A percentile compares a stretch with the other conserved stretches of the same genome.
phyloP scores from a whole-genome alignment of 2,113 vertebrate species.

The Protomyctophum bolini region DNA sequence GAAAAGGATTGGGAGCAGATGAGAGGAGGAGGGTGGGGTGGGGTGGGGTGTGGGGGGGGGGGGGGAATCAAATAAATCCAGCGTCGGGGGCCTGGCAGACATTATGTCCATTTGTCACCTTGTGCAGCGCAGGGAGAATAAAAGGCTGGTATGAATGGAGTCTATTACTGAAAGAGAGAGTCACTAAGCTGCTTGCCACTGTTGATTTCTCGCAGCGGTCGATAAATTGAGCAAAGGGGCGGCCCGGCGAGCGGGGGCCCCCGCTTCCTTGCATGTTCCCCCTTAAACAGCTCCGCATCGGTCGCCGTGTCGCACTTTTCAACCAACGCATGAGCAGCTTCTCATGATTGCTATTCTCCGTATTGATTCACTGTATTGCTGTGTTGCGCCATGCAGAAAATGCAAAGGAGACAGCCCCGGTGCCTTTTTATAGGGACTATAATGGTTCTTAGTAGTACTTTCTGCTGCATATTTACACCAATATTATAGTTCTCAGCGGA shows the following conservation, averaged over 20 bases:
- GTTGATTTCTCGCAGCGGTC: slow-evolving; percentile 85
- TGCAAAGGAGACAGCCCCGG: slow-evolving; percentile 62
- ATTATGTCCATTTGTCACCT: slow-evolving; percentile 86
- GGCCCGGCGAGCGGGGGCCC: slow-evolving; percentile 75
- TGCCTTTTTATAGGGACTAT: slow-evolving; percentile 61
- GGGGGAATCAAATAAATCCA: slow-evolving; percentile 74
- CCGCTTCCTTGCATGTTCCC: slow-evolving; percentile 28
- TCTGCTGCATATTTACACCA: slow-evolving; percentile 22
- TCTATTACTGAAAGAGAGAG: slow-evolving; percentile 81
- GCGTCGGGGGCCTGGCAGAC: slow-evolving; percentile 70
- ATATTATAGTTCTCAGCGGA: too few relatives aligned
- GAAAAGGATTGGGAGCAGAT: too few relatives aligned
- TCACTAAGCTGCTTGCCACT: slow-evolving; percentile 80
- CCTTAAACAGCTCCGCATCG: slow-evolving; percentile 74
- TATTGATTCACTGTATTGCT: slow-evolving; percentile 74
- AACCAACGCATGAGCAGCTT: slow-evolving; percentile 54
- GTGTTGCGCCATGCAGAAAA: slow-evolving; percentile 69
- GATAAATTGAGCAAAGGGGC: slow-evolving; percentile 85
- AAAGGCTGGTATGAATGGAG: slow-evolving; percentile 85
- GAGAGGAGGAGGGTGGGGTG: too few relatives aligned
- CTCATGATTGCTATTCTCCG: slow-evolving; percentile 67
- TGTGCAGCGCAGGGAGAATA: slow-evolving; percentile 75
- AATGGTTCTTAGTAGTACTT: slow-evolving; percentile 60
- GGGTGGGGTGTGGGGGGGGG: too few relatives aligned
- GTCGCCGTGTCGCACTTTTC: slow-evolving; percentile 52